Conservation (phyloP, 2,113 vertebrate genomes). For the Psittacula cyanocephala region DNA sequence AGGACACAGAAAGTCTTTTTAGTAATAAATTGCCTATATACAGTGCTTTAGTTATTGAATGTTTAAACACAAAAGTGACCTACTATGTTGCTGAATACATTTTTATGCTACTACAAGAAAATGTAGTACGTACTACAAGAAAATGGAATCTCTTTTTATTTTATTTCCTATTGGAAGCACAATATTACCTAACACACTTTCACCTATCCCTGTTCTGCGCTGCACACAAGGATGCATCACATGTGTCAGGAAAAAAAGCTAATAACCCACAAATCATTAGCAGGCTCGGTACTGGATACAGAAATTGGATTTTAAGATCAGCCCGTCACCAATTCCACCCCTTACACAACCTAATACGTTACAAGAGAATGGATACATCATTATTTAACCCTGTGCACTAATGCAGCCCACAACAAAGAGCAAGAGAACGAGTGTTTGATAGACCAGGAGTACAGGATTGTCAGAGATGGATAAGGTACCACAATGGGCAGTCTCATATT, state of each 20-base stretch:
- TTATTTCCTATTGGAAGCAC: background rate
- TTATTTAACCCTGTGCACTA: background rate
- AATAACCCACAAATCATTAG: background rate
- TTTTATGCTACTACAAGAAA: background rate
- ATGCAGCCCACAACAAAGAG: slow-evolving; percentile 60
- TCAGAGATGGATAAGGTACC: slow-evolving; percentile 9
- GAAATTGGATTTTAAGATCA: background rate
- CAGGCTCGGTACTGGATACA: background rate
- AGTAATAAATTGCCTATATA: background rate
- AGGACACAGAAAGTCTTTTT: background rate
- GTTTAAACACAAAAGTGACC: background rate
- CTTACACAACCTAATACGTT: background rate
- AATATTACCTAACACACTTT: background rate
- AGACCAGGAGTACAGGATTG: background rate
- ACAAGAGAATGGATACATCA: background rate
- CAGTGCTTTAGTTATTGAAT: background rate
- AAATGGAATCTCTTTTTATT: background rate
- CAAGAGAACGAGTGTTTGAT: background rate
- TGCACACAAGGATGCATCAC: background rate
- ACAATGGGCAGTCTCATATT: background rate
- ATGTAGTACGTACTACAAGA: background rate
- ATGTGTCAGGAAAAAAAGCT: background rate
- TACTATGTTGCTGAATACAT: background rate
- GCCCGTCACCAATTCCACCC: background rate
- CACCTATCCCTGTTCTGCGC: background rate